Percentiles rank a stretch among this genome's conserved stretches.
phyloP scores from a whole-genome alignment of 1,140 invertebrate species.

The Drosophila subobscura region DNA sequence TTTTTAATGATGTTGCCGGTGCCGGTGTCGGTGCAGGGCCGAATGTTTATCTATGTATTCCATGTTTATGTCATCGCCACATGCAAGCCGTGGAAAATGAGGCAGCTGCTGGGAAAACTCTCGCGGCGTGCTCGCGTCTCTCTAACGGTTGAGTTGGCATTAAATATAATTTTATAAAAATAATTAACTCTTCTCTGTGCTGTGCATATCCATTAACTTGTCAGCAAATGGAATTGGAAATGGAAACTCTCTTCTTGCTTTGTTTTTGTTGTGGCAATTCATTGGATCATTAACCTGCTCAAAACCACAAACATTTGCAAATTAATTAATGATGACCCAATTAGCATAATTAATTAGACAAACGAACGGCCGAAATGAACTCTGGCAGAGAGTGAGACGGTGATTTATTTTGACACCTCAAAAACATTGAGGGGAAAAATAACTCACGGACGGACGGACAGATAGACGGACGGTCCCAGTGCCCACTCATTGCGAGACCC shows the following conservation, averaged over 20 bases:
- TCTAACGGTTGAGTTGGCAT: slow-evolving; percentile 22
- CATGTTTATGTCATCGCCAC: slow-evolving; percentile 25
- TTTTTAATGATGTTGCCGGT: slow-evolving; percentile 39
- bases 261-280: not conserved
- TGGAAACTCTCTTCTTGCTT: not conserved
- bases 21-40: slow-evolving; percentile 18
- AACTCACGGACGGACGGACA: not conserved
- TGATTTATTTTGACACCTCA: slow-evolving; percentile 30
- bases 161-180: slow-evolving; percentile 26
- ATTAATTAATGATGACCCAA: slow-evolving; percentile 34
- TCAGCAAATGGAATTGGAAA: not conserved
- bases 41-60: slow-evolving; percentile 38
- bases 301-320: slow-evolving; percentile 26
- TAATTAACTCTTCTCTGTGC: slow-evolving; percentile 12
- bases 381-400: not conserved
- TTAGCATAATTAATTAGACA: slow-evolving; percentile 36
- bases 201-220: slow-evolving; percentile 7
- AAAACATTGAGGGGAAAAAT: slow-evolving; percentile 12
- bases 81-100: slow-evolving; percentile 44
- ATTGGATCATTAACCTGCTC: slow-evolving; percentile 8
- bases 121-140: slow-evolving; percentile 1
- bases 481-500: slow-evolving; percentile 14
- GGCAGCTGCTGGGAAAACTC: slow-evolving; percentile 31
- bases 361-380: not conserved
- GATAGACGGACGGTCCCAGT: not conserved